Conservation (phyloP, 2,113 vertebrate species). For the Arizona elegans region DNA sequence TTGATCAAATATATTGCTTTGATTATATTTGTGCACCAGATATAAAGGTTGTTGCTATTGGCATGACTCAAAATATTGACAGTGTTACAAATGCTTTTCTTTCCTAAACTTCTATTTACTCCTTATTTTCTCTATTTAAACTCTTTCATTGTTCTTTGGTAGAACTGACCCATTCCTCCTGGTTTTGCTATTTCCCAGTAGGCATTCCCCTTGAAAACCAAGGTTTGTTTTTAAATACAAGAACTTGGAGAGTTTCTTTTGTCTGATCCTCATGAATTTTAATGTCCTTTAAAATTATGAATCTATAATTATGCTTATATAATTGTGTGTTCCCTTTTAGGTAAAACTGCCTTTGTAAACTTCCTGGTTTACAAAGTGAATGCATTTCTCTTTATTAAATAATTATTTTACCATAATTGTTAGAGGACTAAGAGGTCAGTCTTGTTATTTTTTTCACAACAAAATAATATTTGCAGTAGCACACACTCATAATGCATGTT, state of each 20-base stretch:
- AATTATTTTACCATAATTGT: not conserved
- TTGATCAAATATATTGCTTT: not conserved
- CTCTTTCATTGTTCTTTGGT: not conserved
- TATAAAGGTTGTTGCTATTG: not conserved
- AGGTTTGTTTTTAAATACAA: not conserved
- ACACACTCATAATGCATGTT: not conserved
- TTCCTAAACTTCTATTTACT: not conserved
- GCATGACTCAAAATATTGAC: not conserved
- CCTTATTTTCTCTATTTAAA: conserved; percentile 15
- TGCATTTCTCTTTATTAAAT: not conserved
- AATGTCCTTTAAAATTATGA: conserved; percentile 7
- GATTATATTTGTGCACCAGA: not conserved
- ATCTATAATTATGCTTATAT: not conserved
- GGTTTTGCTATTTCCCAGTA: not conserved
- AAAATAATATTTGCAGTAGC: not conserved
- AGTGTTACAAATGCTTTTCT: not conserved
- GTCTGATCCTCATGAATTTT: not conserved
- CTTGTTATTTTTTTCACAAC: not conserved
- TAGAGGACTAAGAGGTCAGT: not conserved
- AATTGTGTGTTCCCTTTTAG: not conserved
- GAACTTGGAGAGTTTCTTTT: not conserved
- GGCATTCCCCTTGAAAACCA: not conserved
- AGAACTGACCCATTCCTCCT: not conserved
- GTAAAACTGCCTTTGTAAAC: not conserved
- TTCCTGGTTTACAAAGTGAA: not conserved